These are phyloP conservation scores for Aphelenchoides besseyi DNA, from an alignment of 1,140 invertebrate species.

Conservation along the genomic window DNA sequence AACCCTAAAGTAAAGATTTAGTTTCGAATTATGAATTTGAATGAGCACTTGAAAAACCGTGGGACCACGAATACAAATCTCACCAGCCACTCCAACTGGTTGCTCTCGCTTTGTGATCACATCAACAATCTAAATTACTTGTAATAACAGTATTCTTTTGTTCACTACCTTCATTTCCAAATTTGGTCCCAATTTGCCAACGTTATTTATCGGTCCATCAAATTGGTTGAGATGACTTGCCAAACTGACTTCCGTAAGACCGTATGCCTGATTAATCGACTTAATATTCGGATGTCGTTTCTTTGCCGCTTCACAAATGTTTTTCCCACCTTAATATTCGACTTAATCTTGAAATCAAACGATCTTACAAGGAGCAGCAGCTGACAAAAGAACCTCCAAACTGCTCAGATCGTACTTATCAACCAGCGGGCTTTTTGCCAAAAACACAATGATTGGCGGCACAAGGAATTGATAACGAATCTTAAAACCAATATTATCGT, in stretches of 20 bases:
- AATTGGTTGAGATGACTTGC: not conserved
- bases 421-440: conserved; percentile 38
- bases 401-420: conserved; percentile 44
- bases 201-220: not conserved
- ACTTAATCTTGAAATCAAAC: no score
- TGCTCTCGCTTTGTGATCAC: not conserved
- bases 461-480: conserved; percentile 20
- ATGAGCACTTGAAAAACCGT: conserved; percentile 8
- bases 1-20: not conserved
- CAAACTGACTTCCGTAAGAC: not conserved
- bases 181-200: conserved; percentile 10
- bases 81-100: not conserved
- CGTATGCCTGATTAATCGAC: conserved; percentile 55
- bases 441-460: conserved; percentile 41
- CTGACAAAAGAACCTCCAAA: conserved; percentile 29
- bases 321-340: not conserved
- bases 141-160: not conserved
- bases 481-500: not conserved
- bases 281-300: conserved; percentile 28
- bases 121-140: conserved; percentile 7
- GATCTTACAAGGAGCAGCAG: no score
- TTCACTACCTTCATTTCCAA: conserved; percentile 19
- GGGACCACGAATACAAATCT: conserved; percentile 16
- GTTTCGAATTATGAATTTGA: conserved; percentile 17
- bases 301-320: not conserved